Evolutionary conservation across 1,140 invertebrate species (phyloP).

Genomic region (Colletes latitarsis): DNA sequence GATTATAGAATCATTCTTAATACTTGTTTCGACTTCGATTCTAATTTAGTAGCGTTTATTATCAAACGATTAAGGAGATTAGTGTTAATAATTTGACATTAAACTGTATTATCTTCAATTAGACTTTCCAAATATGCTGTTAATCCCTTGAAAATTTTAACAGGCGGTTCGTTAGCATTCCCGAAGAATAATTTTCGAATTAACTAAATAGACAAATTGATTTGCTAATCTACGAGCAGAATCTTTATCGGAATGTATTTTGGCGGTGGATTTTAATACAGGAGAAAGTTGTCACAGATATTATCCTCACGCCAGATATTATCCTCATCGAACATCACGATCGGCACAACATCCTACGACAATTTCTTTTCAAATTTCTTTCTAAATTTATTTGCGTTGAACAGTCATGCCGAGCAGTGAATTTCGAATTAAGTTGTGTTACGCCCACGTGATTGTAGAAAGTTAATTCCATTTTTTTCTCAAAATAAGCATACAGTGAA

Average conservation of each 20-base stretch:
- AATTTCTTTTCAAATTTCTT: slow-evolving; percentile 10
- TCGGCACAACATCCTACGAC: not conserved
- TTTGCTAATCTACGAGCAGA: not conserved
- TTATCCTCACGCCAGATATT: not conserved
- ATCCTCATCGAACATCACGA: not conserved
- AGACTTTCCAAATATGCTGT: no score
- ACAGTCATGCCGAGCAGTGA: not conserved
- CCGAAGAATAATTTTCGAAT: not conserved
- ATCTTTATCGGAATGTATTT: not conserved
- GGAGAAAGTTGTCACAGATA: slow-evolving; percentile 12
- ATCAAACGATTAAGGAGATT: no score
- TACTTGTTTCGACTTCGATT: no score
- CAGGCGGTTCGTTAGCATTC: not conserved
- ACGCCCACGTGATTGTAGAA: slow-evolving; percentile 5
- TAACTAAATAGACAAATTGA: slow-evolving; percentile 19
- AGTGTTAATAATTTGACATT: no score
- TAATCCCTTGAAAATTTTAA: not conserved
- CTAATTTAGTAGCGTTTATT: no score
- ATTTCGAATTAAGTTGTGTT: not conserved
- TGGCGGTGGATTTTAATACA: not conserved
- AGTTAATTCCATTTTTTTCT: not conserved
- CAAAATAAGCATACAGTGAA: not conserved
- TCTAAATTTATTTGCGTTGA: not conserved
- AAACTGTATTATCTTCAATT: no score
- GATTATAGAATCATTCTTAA: no score